Evolutionary conservation across 2,797 vertebrate genomes (phyloP), one percentile per base, ranked within the genome.

Genomic region (Melanotaenia boesemani): DNA sequence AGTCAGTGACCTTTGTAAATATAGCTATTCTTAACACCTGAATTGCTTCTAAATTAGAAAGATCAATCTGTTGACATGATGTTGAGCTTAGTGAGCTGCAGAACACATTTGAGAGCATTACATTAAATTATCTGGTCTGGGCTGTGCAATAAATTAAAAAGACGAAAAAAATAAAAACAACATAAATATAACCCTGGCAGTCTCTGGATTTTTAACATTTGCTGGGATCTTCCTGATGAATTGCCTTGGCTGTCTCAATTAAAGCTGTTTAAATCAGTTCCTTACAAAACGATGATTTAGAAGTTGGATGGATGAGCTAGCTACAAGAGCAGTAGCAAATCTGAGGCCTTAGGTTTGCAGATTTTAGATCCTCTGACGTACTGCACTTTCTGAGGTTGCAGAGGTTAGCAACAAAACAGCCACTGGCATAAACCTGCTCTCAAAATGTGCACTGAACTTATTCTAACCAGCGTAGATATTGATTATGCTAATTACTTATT

Each of bases 11-110:
- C 86, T 89, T 84, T 79, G 56, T 83, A 82, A 87, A 85, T 65
- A 79, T n/a, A 48, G 76, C 85, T 86, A 85, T 84, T 82, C 82
- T 80, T 80, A 76, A 86, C 77, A 77, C 78, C 72, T 86, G 69
- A 75, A 88, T 86, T 85, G 72, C 85, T 80, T 79, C 66, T 72
- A 67, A 82, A 75, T 76, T 16, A 24, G 46, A 76, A 32, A 63
- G 41, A 34, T 20, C 5, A 63, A 52, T 56, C 46, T 58, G 62
- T 26, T 65, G 65, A 79, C 71, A 63, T 73, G 61, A 75, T 60
- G 68, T 46, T 63, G 60, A 46, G 61, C 58, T 76, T 20, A 11
- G 24, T 36, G 60, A 67, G 44, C 69, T 59, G 55, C 30, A 56
- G 58, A 57, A 39, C 54, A 70, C 32, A 34, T 76, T 48, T 24